phyloP scores from a whole-genome alignment of 2,888 invertebrate species.

The Callimorpha dominula region DNA sequence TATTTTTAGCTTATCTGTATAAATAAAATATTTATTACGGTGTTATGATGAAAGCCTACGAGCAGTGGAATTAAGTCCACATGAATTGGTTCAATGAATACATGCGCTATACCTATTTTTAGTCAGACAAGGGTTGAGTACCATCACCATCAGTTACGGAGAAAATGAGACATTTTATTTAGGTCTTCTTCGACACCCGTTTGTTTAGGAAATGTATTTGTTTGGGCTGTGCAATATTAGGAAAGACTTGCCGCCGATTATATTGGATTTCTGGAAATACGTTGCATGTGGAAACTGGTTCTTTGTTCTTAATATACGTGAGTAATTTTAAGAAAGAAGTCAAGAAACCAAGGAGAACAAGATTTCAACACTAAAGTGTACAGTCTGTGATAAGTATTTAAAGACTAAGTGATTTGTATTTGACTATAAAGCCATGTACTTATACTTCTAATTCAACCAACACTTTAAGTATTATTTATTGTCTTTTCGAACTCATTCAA shows the following conservation, averaged over 20 bases:
- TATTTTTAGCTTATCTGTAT: conserved; percentile 13
- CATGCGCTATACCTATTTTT: conserved; percentile 54
- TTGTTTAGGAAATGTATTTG: conserved; percentile 43
- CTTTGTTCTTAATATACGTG: neutral
- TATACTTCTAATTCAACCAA: too few relatives aligned
- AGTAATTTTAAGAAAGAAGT: neutral
- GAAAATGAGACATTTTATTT: conserved; percentile 48
- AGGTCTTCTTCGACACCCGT: conserved; percentile 28
- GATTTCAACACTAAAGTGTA: neutral
- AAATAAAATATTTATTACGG: conserved; percentile 44
- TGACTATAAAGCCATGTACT: too few relatives aligned
- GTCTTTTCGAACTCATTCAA: too few relatives aligned
- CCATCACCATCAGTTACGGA: conserved; percentile 43
- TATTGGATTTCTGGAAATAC: conserved; percentile 24
- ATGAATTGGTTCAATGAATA: conserved; percentile 53
- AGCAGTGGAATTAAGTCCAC: conserved; percentile 48
- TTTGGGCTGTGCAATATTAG: conserved; percentile 31
- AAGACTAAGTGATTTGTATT: neutral
- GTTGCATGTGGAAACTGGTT: neutral
- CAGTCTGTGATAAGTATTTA: neutral
- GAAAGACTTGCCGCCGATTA: conserved; percentile 23
- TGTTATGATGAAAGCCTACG: conserved; percentile 44
- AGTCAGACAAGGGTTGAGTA: conserved; percentile 54
- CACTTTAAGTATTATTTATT: too few relatives aligned
- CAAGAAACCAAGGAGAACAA: neutral